phyloP scores from a whole-genome alignment of 2,888 invertebrate species.

The Melipona beecheii region DNA sequence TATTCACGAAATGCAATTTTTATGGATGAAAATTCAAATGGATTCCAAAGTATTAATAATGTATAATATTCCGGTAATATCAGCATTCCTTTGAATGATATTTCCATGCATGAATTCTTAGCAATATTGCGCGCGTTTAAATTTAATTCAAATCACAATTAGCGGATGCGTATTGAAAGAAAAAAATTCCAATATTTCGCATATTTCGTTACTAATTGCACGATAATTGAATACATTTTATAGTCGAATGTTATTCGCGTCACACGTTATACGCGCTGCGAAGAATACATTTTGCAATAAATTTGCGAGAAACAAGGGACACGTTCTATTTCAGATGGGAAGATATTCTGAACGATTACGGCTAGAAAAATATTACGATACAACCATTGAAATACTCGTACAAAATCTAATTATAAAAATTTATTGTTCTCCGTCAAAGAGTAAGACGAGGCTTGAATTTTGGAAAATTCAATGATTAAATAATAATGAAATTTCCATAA shows the following conservation, averaged over 20 bases:
- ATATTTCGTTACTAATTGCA: background rate
- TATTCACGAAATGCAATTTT: background rate
- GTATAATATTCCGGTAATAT: background rate
- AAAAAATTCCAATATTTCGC: background rate
- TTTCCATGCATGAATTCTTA: background rate
- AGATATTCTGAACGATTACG: background rate
- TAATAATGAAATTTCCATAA: too few species aligned
- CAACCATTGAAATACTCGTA: too few species aligned
- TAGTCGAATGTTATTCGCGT: background rate
- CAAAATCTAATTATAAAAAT: too few species aligned
- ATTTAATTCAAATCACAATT: background rate
- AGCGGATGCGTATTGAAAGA: background rate
- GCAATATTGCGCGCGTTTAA: background rate
- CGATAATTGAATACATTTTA: background rate
- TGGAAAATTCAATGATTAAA: too few species aligned
- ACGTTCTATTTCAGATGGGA: background rate
- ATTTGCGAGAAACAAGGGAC: background rate
- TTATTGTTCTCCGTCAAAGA: too few species aligned
- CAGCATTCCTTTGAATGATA: background rate
- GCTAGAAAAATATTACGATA: too few species aligned
- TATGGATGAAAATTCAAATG: background rate
- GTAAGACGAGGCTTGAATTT: too few species aligned
- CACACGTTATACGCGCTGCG: background rate
- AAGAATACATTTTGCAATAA: background rate
- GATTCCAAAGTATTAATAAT: background rate